Evolutionary conservation across 2,113 vertebrate genomes (phyloP), one percentile per base, ranked within the genome.

Genomic region (Castor canadensis): DNA sequence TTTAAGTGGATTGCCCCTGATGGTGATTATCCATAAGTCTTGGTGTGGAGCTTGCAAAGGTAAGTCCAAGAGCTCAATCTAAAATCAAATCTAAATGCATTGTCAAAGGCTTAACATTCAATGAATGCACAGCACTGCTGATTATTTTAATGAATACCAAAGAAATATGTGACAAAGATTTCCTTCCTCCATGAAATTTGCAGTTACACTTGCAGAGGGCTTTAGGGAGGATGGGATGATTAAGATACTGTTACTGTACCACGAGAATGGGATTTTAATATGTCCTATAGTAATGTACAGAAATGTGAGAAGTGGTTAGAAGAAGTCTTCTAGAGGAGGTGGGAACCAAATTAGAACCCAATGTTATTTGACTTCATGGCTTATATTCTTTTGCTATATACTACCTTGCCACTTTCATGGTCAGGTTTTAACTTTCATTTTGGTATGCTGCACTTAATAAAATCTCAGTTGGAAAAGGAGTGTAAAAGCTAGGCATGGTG

Each of bases 41-140:
- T 99, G 99, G 99, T 99, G 99, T 98, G 99, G 99, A 96, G 99
- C 99, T 96, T 99, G 99, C 98, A 99, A 99, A 99, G 99, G 99
- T 99, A 97, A 97, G 97, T 95, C 24, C 35, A 93, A 43, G 52
- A 95, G 45, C 69, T 82, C 26, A 15, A 30, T 43, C 45, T 64
- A 43, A 62, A 32, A 54, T 69, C 15, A 54, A 40, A 84, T 49
- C 16, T 95, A 85, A 38, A 47, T 79, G 16, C 56, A 6, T 87
- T 95, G 26, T 67, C 47, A 93, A 49, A 88, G 8, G 43, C 76
- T 91, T 83, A 73, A 62, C 43, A 86, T 60, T 71, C 60, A 47
- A 75, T 76, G 76, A 83, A 67, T 81, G 64, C 80, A 40, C 22
- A 72, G 35, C 52, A 67, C 32, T 94, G 0, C 45, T 94, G 64